phyloP scores from a whole-genome alignment of 2,797 vertebrate species.

The Gallirallus australis region DNA sequence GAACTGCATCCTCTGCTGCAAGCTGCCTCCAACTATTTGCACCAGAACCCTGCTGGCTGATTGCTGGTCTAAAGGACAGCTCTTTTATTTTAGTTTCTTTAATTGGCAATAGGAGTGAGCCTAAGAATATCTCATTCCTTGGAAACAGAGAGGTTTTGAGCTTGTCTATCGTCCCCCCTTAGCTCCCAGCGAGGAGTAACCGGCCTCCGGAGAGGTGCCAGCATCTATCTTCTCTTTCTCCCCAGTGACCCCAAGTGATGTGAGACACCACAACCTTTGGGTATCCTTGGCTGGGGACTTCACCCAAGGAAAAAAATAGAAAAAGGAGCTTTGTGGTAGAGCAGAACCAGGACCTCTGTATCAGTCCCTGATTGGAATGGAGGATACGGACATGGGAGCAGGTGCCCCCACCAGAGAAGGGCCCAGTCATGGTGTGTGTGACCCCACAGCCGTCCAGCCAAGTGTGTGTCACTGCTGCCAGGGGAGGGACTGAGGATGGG shows the following conservation, averaged over 20 bases:
- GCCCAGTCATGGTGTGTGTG: fast-evolving
- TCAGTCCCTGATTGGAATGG: background rate
- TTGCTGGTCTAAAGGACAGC: background rate
- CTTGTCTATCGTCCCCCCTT: background rate
- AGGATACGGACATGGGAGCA: fast-evolving
- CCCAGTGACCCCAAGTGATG: background rate
- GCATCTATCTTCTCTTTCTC: background rate
- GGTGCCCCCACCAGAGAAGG: background rate
- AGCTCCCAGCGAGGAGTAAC: background rate
- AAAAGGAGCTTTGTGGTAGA: background rate
- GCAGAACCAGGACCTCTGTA: background rate
- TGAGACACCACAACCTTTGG: background rate
- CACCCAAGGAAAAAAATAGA: too few species aligned
- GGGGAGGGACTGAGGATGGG: fast-evolving
- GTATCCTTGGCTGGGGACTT: background rate
- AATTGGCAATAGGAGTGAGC: background rate
- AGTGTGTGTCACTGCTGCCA: fast-evolving
- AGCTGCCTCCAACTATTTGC: background rate
- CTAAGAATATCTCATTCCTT: background rate
- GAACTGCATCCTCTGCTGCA: background rate
- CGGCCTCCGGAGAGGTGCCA: background rate
- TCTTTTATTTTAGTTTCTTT: background rate
- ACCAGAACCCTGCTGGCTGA: background rate
- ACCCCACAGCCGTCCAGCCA: fast-evolving
- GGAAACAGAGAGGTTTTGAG: background rate